These are phyloP conservation scores for Corvus cornix DNA, from an alignment of 2,113 vertebrate species.

Conservation along the genomic window DNA sequence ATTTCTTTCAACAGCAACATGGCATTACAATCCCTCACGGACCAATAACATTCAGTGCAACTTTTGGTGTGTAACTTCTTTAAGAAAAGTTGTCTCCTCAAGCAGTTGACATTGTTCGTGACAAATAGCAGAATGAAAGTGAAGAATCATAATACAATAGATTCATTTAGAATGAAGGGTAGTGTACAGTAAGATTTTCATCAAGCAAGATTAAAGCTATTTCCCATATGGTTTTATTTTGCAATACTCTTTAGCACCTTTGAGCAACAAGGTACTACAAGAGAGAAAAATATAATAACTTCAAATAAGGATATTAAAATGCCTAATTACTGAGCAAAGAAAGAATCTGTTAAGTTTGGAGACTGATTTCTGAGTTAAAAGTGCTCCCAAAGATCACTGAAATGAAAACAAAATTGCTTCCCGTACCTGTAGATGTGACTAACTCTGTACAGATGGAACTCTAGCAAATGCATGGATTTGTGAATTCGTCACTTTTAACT, in stretches of 20 bases:
- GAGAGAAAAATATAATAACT: neutral
- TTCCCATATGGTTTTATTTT: neutral
- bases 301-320: neutral
- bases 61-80: neutral
- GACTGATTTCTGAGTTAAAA: neutral
- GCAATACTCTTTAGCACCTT: neutral
- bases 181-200: neutral
- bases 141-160: neutral
- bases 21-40: neutral
- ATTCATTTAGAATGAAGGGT: neutral
- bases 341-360: neutral
- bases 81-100: neutral
- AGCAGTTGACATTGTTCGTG: neutral
- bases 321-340: neutral
- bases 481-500: neutral
- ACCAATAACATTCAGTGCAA: neutral
- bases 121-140: neutral
- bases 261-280: neutral
- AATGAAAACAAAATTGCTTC: neutral
- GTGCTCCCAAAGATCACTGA: neutral
- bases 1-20: neutral
- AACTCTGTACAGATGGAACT: neutral
- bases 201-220: neutral
- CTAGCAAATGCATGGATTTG: neutral
- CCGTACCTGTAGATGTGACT: neutral